Evolutionary conservation across 2,888 invertebrate genomes (phyloP).

Genomic region (Plebejus anna): DNA sequence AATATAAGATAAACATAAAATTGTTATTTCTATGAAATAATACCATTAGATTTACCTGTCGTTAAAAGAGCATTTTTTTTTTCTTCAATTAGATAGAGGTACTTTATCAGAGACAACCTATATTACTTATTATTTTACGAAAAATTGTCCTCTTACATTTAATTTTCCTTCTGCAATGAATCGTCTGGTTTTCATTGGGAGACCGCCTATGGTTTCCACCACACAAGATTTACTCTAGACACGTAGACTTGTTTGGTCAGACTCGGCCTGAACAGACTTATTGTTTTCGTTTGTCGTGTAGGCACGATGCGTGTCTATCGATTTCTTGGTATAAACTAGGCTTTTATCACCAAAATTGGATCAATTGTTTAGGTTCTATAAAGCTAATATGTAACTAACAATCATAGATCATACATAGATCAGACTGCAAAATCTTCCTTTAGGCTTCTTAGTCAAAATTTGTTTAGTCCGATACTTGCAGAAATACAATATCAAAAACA

Average conservation of each 20-base stretch:
- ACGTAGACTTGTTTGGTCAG: neutral
- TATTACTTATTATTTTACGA: no score
- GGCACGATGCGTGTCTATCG: neutral
- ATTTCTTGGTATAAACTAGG: neutral
- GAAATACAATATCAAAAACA: no score
- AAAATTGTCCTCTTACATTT: neutral
- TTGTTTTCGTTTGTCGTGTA: neutral
- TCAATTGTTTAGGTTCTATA: no score
- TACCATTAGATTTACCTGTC: neutral
- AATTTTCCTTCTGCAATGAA: neutral
- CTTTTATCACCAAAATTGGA: neutral
- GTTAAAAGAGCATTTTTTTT: neutral
- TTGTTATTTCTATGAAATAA: neutral
- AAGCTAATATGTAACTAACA: no score
- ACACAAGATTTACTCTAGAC: neutral
- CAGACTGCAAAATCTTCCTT: neutral
- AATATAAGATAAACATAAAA: neutral
- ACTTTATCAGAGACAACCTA: no score
- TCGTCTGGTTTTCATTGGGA: neutral
- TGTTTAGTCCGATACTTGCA: neutral
- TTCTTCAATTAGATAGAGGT: no score
- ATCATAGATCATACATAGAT: no score
- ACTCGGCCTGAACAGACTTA: conserved; percentile 9
- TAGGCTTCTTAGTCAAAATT: neutral
- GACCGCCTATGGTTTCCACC: neutral